Evolutionary conservation across 2,888 invertebrate genomes (phyloP).

Genomic region (Nomada hirtipes): DNA sequence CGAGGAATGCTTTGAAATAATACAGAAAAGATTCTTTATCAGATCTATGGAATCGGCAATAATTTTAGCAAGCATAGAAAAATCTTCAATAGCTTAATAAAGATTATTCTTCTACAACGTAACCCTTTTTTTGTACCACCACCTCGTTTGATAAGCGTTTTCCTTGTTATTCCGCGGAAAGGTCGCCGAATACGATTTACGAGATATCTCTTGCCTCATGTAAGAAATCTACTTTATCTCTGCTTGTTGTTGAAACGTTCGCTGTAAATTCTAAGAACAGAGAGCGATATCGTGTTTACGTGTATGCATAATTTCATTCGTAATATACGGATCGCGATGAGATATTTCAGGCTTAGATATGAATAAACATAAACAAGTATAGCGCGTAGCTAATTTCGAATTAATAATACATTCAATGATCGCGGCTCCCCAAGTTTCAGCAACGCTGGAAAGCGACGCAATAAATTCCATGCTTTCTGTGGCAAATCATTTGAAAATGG

Average conservation of each 20-base stretch:
- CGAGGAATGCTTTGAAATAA: background rate
- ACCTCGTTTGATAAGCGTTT: background rate
- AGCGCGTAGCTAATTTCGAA: background rate
- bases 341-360: background rate
- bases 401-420: background rate
- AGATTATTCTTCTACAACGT: background rate
- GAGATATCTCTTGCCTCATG: slow-evolving; percentile 26
- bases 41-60: rapidly evolving
- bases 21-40: background rate
- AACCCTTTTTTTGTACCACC: background rate
- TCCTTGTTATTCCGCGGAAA: background rate
- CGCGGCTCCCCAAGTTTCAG: too few species aligned
- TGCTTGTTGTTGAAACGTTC: slow-evolving; percentile 32
- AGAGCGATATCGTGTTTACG: slow-evolving; percentile 41
- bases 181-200: slow-evolving; percentile 16
- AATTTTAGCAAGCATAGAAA: background rate
- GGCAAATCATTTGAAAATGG: background rate
- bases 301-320: slow-evolving; percentile 23
- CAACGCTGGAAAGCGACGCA: too few species aligned
- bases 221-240: slow-evolving; percentile 41
- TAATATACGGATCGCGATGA: background rate
- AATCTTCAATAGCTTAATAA: background rate
- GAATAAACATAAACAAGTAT: background rate
- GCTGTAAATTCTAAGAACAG: slow-evolving; percentile 33
- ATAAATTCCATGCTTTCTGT: background rate